phyloP scores from a whole-genome alignment of 2,888 invertebrate species.

The Xylota sylvarum region DNA sequence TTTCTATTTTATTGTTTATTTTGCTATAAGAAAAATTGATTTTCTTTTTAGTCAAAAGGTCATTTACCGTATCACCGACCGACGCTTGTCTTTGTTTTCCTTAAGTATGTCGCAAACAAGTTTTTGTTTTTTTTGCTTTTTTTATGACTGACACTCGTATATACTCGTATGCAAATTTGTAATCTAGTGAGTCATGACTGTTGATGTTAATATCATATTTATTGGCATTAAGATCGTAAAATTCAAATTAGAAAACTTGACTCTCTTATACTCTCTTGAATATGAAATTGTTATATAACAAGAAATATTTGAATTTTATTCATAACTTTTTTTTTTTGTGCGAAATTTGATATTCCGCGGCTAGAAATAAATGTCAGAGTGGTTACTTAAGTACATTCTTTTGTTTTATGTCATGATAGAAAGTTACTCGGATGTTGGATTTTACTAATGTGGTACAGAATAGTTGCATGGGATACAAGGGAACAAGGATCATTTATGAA shows the following conservation, averaged over 20 bases:
- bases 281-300: conserved; percentile 19
- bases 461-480: too few species aligned
- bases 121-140: background rate
- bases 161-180: background rate
- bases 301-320: conserved; percentile 17
- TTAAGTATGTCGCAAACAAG: background rate
- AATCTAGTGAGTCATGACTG: background rate
- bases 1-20: background rate
- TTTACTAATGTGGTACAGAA: too few species aligned
- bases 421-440: background rate
- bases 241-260: conserved; percentile 5
- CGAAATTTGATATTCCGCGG: background rate
- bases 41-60: background rate
- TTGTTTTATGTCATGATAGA: background rate
- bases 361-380: background rate
- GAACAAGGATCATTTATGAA: too few species aligned
- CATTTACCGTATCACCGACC: conserved; percentile 24
- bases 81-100: background rate
- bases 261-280: conserved; percentile 1
- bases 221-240: conserved; percentile 1
- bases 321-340: background rate
- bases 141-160: background rate
- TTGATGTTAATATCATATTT: background rate
- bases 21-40: background rate
- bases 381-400: background rate